Percentiles rank a stretch among this genome's conserved stretches.
These are phyloP conservation scores for Clarias fuscus DNA, from an alignment of 2,797 vertebrate genomes.

Conservation along the genomic window DNA sequence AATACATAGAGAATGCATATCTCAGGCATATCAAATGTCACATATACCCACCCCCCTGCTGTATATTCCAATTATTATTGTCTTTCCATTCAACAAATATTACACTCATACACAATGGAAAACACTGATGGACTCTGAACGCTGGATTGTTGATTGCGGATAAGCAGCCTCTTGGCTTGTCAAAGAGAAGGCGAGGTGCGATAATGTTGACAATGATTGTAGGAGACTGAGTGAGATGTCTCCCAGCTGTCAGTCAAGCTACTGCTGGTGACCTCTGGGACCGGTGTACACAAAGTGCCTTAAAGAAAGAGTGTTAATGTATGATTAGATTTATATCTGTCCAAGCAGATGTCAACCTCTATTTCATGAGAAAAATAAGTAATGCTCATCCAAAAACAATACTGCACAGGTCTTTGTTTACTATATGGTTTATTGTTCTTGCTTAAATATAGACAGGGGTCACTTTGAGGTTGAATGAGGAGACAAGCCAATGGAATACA, in stretches of 20 bases:
- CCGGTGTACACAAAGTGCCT: conserved; percentile 6
- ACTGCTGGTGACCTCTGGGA: conserved; percentile 52
- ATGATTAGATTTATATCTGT: conserved; percentile 26
- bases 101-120: background rate
- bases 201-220: conserved; percentile 45
- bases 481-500: conserved; percentile 10
- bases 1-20: conserved; percentile 62
- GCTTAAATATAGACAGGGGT: background rate
- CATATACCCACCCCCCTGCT: conserved; percentile 23
- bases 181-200: conserved; percentile 24
- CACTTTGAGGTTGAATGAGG: background rate
- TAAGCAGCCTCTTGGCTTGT: conserved; percentile 10
- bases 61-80: conserved; percentile 66
- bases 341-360: background rate
- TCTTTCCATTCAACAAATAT: conserved; percentile 48
- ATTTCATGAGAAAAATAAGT: background rate
- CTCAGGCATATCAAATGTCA: conserved; percentile 61
- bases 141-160: conserved; percentile 4
- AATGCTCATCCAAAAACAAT: background rate
- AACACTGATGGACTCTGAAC: background rate
- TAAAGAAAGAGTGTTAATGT: conserved; percentile 1
- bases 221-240: conserved; percentile 38
- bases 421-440: background rate
- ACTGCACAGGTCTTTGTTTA: background rate
- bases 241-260: conserved; percentile 43